Evolutionary conservation across 2,797 vertebrate genomes (phyloP), one percentile per base, ranked within the genome.

Genomic region (Ptychobarbus kaznakovi): DNA sequence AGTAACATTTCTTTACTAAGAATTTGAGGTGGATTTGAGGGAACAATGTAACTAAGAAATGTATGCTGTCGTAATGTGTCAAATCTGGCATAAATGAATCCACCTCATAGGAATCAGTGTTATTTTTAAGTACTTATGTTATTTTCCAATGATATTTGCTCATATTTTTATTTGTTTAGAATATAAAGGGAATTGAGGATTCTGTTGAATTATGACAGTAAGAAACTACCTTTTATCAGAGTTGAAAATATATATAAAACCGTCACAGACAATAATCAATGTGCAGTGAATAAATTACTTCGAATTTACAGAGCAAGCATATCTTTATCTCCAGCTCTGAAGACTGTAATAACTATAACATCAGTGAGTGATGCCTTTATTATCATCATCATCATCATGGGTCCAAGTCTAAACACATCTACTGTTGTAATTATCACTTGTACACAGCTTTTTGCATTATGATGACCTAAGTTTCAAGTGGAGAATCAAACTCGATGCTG

Each of bases 281-380:
- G 51, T 15, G 12, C 20, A 75, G 28, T 22, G 9, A 53, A 53
- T 75, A 1, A 75, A n/a, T 40, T 56, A 22, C 18, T 10, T 22
- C 32, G 3, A 6, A 76, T n/a, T 10, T 49, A 25, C 46, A 51
- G 40, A 32, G 20, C 16, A 82, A 10, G 2, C 6, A 72, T 42
- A 42, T 15, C 12, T 10, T 74, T 63, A n/a, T 63, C 12, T 11
- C 9, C 15, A 63, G 76, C 38, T 28, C 15, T 28, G 9, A 65
- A 20, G 53, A 82, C 16, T 73, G 15, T 81, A 72, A 58, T 44
- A 40, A 70, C n/a, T 70, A n/a, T 42, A 70, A 42, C 66, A 61
- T 38, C 42, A 82, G 8, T 20, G 44, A 83, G 16, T 42, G 35
- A 40, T 76, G 22, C 53, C 35, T n/a, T 58, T 5, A 32, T 73